Evolutionary conservation across 2,888 invertebrate species (phyloP).

Genomic region (Alentia gelatinosa): DNA sequence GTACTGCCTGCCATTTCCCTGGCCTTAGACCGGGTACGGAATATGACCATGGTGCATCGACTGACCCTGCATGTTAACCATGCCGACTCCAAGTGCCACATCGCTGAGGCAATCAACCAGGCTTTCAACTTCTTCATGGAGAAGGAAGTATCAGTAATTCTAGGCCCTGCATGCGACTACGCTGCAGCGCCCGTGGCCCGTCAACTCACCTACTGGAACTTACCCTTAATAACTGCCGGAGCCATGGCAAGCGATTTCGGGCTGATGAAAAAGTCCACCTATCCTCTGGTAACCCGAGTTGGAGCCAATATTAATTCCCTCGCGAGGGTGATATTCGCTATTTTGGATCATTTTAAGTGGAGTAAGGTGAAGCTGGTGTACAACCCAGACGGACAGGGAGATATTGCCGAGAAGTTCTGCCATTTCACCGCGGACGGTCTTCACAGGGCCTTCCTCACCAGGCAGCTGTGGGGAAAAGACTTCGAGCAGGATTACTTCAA

Average conservation of each 20-base stretch:
- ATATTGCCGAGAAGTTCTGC: conserved; percentile 86
- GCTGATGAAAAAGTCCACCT: conserved; percentile 80
- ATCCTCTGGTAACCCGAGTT: conserved; percentile 87
- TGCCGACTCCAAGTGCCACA: conserved; percentile 72
- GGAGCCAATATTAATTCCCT: conserved; percentile 73
- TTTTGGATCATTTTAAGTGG: conserved; percentile 83
- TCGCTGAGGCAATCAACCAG: conserved; percentile 67
- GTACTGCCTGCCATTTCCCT: conserved; percentile 69
- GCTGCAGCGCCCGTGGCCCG: conserved; percentile 94
- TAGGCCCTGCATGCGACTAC: conserved; percentile 81
- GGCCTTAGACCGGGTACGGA: conserved; percentile 66
- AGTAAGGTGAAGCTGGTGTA: conserved; percentile 87
- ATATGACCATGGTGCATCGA: not conserved
- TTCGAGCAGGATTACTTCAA: conserved; percentile 69
- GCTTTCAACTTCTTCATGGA: conserved; percentile 73
- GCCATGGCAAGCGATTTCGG: conserved; percentile 78
- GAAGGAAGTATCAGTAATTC: conserved; percentile 69
- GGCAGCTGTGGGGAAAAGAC: conserved; percentile 49
- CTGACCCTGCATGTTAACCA: conserved; percentile 62
- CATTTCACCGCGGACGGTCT: conserved; percentile 88
- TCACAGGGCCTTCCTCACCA: conserved; percentile 82
- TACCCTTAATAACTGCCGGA: conserved; percentile 89
- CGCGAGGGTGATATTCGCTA: conserved; percentile 61
- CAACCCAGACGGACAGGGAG: conserved; percentile 88
- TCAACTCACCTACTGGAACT: conserved; percentile 92